Conservation (phyloP, 2,113 vertebrate genomes). For the Cyanistes caeruleus region DNA sequence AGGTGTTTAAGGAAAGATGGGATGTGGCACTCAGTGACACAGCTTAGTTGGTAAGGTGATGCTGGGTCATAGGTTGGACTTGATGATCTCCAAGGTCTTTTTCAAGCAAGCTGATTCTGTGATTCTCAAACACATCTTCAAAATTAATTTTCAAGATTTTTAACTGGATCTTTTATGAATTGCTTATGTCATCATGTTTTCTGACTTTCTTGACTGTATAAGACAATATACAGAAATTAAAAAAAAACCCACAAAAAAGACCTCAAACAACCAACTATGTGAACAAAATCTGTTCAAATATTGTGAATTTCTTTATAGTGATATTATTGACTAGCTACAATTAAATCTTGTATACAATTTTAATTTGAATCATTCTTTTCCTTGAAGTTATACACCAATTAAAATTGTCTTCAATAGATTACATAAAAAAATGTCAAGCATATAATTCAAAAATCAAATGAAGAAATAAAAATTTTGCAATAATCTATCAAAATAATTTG, state of each 20-base stretch:
- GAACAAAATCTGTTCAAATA: background rate
- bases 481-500: background rate
- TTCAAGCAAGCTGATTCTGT: background rate
- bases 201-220: background rate
- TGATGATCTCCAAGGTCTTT: background rate
- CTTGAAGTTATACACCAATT: background rate
- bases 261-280: accelerated
- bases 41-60: background rate
- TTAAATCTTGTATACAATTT: background rate
- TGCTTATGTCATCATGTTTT: background rate
- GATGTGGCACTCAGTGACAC: background rate
- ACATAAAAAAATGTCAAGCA: background rate
- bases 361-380: background rate
- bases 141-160: background rate
- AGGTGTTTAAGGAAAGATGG: background rate
- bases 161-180: background rate
- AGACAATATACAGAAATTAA: background rate
- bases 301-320: background rate
- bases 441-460: background rate
- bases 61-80: background rate
- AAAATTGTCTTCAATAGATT: background rate
- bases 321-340: background rate
- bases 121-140: background rate
- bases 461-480: background rate
- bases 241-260: background rate